Percentiles rank a stretch among this genome's conserved stretches.
These are phyloP conservation scores for Catajapyx aquilonaris DNA, from an alignment of 1,140 invertebrate species.

Conservation along the genomic window DNA sequence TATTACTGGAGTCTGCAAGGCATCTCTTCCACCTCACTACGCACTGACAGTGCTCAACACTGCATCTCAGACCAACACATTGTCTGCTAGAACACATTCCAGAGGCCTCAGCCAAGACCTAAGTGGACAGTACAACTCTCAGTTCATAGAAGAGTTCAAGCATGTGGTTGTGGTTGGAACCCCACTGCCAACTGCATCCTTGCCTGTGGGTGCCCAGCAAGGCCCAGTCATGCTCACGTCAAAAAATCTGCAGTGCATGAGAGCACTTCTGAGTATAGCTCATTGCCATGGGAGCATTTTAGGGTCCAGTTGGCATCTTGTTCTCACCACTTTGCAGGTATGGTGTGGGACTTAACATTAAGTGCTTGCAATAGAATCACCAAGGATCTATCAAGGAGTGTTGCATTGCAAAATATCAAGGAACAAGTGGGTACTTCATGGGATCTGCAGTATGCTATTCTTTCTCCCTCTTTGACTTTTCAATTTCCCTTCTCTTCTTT, in stretches of 20 bases:
- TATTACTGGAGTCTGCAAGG: constrained; percentile 81
- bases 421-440: no score
- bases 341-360: not conserved
- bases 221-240: constrained; percentile 96
- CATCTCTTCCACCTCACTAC: constrained; percentile 86
- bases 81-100: constrained; percentile 15
- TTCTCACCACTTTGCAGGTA: constrained; percentile 68
- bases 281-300: constrained; percentile 82
- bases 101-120: constrained; percentile 24
- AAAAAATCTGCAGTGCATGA: constrained; percentile 92
- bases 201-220: constrained; percentile 54
- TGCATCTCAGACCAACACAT: constrained; percentile 16
- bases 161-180: constrained; percentile 90
- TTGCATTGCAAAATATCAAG: no score
- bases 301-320: constrained; percentile 84
- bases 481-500: not conserved
- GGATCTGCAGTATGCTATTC: no score
- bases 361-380: no score
- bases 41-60: constrained; percentile 64
- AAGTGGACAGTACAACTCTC: constrained; percentile 21
- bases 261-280: constrained; percentile 67
- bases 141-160: constrained; percentile 38
- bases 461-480: not conserved
- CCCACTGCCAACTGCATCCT: constrained; percentile 60
- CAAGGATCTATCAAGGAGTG: no score